Percentiles rank a stretch among this genome's conserved stretches.
These are phyloP conservation scores for Eilema sororculum DNA, from an alignment of 2,888 invertebrate species.

Conservation along the genomic window DNA sequence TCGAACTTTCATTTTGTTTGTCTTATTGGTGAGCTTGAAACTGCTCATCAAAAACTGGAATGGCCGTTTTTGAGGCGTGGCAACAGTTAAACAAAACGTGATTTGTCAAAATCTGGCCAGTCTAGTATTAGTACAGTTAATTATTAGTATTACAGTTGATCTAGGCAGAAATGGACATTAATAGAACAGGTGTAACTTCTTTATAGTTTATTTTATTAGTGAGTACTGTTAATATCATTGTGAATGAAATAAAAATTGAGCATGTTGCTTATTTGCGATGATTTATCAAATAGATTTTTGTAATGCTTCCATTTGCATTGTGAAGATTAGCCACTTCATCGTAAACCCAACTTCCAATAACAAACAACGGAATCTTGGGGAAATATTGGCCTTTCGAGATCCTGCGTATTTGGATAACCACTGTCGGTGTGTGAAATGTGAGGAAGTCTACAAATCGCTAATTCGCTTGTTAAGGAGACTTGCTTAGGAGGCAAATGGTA, in stretches of 20 bases:
- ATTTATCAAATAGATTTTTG: no score
- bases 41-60: not conserved
- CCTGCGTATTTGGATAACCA: no score
- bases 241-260: not conserved
- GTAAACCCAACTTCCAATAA: no score
- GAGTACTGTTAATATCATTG: no score
- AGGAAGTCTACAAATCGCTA: no score
- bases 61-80: not conserved
- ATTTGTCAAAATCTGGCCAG: not conserved
- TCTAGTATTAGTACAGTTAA: not conserved
- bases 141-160: not conserved
- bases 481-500: no score
- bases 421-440: no score
- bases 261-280: no score
- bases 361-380: not conserved
- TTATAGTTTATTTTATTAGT: not conserved
- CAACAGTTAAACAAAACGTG: not conserved
- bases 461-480: no score
- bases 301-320: not conserved
- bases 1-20: slow-evolving; percentile 12
- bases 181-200: not conserved
- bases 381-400: no score
- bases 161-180: not conserved
- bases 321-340: no score
- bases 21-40: not conserved